phyloP scores from a whole-genome alignment of 2,797 vertebrate genomes.

The Sebastolobus altivelis region DNA sequence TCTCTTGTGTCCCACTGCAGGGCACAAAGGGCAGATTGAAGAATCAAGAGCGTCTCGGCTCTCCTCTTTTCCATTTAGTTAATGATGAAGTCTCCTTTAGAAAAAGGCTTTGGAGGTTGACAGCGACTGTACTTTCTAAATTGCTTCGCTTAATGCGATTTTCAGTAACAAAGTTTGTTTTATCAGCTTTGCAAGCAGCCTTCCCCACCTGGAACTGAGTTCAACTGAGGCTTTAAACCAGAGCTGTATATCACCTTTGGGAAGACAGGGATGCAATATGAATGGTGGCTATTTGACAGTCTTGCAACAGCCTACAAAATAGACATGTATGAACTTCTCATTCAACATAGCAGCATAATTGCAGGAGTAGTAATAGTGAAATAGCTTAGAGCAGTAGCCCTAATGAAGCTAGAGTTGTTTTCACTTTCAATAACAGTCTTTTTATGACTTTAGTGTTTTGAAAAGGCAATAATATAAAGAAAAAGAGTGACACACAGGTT shows the following conservation, averaged over 20 bases:
- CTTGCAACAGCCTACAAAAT: background rate
- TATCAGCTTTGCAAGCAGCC: background rate
- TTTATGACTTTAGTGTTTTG: too few species aligned
- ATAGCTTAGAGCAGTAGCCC: too few species aligned
- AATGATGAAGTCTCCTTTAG: conserved; percentile 54
- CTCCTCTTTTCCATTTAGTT: conserved; percentile 54
- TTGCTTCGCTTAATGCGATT: background rate
- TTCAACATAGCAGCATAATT: background rate
- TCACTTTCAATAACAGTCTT: too few species aligned
- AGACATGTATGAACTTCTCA: background rate
- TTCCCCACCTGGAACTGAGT: background rate
- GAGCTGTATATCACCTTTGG: background rate
- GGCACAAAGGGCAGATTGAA: conserved; percentile 86
- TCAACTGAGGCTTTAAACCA: conserved; percentile 14
- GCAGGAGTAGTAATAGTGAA: too few species aligned
- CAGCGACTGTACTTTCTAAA: conserved; percentile 6
- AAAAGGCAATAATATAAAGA: too few species aligned
- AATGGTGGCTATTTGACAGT: conserved; percentile 1
- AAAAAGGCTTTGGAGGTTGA: background rate
- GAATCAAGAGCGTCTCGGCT: conserved; percentile 56
- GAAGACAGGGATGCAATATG: background rate
- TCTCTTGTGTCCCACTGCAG: conserved; percentile 70
- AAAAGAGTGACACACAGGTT: too few species aligned
- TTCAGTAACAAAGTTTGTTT: background rate
- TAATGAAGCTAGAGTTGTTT: too few species aligned